Percentiles rank a stretch among this genome's conserved stretches.
Evolutionary conservation across 2,797 vertebrate species (phyloP).

Genomic region (Pogoniulus pusillus): DNA sequence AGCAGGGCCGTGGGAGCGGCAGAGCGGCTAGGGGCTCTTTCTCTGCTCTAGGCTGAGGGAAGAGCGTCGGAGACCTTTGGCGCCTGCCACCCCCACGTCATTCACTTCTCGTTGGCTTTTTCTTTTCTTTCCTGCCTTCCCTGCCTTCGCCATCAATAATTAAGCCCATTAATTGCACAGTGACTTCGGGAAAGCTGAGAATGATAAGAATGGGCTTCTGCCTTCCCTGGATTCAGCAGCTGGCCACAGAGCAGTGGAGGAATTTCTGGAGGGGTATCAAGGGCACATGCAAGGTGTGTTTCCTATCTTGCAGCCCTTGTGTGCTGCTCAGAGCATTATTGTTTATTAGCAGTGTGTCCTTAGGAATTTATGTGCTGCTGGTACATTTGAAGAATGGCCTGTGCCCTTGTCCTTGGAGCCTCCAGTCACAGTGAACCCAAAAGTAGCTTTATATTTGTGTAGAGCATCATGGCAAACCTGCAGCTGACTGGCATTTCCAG

Average conservation of each 20-base stretch:
- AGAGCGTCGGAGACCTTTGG: constrained; percentile 58
- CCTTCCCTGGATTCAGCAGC: neutral
- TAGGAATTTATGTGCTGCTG: neutral
- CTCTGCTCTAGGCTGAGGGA: constrained; percentile 36
- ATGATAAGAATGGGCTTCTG: neutral
- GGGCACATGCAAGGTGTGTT: neutral
- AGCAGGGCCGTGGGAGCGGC: constrained; percentile 78
- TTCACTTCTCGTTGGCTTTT: constrained; percentile 23
- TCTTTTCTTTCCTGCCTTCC: constrained; percentile 25
- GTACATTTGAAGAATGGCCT: neutral
- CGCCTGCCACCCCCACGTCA: constrained; percentile 35
- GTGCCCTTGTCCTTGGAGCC: neutral
- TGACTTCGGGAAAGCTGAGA: constrained; percentile 24
- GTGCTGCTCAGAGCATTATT: neutral
- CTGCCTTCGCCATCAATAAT: constrained; percentile 50
- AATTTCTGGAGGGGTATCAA: neutral
- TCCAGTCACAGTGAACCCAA: neutral
- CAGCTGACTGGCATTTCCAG: neutral
- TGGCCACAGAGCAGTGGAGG: neutral
- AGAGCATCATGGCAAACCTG: neutral
- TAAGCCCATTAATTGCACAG: constrained; percentile 45
- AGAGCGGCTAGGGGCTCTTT: constrained; percentile 55
- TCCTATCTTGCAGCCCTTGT: neutral
- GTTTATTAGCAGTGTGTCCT: neutral
- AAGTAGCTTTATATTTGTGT: neutral